Evolutionary conservation across 2,113 vertebrate species (phyloP), one percentile per base, ranked within the genome.

Genomic region (Phocoena phocoena): DNA sequence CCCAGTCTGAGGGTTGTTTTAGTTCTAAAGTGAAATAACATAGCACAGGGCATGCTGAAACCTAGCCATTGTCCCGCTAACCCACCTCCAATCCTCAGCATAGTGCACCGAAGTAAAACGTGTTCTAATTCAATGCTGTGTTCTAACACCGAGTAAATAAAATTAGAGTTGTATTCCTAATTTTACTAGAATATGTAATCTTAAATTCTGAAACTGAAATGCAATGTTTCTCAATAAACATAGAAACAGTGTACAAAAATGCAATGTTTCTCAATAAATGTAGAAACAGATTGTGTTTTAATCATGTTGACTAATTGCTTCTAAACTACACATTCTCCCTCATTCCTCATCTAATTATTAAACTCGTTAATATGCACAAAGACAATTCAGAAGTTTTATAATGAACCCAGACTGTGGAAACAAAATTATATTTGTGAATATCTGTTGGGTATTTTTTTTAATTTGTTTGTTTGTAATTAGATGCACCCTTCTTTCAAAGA

Each of bases 341-440:
- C 31, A 68, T 38, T 53, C 93, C 8, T 91, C 33, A 20, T 88
- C 41, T 97, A 97, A 96, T 97, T 97, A 73, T 95, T 98, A 96
- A 87, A 26, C 33, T 55, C 76, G 90, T 97, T 96, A 96, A 55
- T 97, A 95, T 80, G 74, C 93, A 96, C 36, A 92, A 68, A 92
- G 74, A 96, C 87, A 82, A 93, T 95, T 82, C n/a, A 55, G 31
- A 95, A 83, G 36, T 95, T 96, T 73, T 97, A 31, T 95, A 70
- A 95, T 85, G 76, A 86, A 26, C 14, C 1, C 90, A 96, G 62
- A 70, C 44, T 90, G 4, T 28, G 82, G 58, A 94, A 96, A 95
- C n/a, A 83, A 96, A 97, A 76, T 5, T 55, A 4, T 55, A 73
- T 80, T 62, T 80, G n/a, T 86, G 89, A 90, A 38, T 87, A 77